Percentiles rank a stretch among this genome's conserved stretches.
Evolutionary conservation across 2,888 invertebrate species (phyloP).

Genomic region (Nemotelus pantherinus): DNA sequence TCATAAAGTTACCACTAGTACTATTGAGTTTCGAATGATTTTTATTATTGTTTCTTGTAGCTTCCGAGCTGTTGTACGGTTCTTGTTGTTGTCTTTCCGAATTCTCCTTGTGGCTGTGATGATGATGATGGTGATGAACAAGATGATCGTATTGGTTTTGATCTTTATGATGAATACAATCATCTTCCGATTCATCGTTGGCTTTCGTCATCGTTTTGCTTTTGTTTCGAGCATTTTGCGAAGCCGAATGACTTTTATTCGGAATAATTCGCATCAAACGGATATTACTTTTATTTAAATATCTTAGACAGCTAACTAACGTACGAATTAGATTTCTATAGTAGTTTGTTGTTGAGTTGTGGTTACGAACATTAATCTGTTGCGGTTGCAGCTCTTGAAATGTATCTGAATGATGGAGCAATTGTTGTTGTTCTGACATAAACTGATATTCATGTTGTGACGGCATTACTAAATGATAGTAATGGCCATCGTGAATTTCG

Average conservation of each 20-base stretch:
- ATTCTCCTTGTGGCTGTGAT: background rate
- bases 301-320: conserved; percentile 37
- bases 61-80: background rate
- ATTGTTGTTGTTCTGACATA: background rate
- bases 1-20: conserved; percentile 16
- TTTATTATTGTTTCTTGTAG: conserved; percentile 8
- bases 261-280: background rate
- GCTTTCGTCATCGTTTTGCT: background rate
- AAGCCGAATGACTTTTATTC: background rate
- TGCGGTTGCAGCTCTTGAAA: background rate
- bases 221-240: background rate
- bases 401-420: conserved; percentile 7
- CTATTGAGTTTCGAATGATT: conserved; percentile 12
- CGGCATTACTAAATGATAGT: background rate
- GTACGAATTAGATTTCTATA: conserved; percentile 31
- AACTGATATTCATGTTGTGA: background rate
- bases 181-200: conserved; percentile 16
- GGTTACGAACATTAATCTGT: background rate
- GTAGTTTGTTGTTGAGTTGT: conserved; percentile 22
- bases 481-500: conserved; percentile 35
- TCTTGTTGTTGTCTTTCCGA: background rate
- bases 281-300: conserved; percentile 8
- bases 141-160: background rate
- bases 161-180: background rate
- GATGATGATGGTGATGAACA: background rate